Base-by-base conservation (phyloP, 2,888 invertebrate genomes). In the Alitta virens region DNA sequence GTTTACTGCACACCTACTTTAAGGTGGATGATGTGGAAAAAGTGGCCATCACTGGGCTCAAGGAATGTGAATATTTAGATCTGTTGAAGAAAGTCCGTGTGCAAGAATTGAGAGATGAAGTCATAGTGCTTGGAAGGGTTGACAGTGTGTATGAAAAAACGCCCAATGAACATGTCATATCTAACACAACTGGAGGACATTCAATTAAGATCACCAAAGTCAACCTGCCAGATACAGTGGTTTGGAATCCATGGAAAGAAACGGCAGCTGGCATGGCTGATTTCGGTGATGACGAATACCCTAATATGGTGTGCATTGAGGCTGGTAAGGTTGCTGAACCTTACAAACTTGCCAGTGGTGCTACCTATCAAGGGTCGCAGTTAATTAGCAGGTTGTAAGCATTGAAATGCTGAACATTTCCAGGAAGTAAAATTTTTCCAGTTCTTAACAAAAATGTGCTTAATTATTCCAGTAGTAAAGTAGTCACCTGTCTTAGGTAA, bases 221-320 rank as follows among this genome's bases (percentile, higher is more conserved):
- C 83, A 94, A 95, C 84, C 92, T 96, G 80, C 93, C 94, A 0
- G 95, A 95, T 78, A 94, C 94, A 81, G 96, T 96, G 69, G 88
- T 96, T 69, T 97, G 96, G 96, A 96, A 96, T 85, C 96, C 96
- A 0, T 96, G 96, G 96, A 85, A 89, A 69, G 94, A 94, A 75
- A 91, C 91, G 82, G 94, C 95, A 26, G 90, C 92, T 74, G 92
- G 92, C 80, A 92, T 95, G 85, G 86, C 89, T 1, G 96, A 96
- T 84, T 94, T 96, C 82, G 95, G 94, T n/a, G 94, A 95, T 83
- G 94, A 94, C 77, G 95, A 96, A 83, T 96, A 92, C 84, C 92
- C 92, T 12, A 92, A 92, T 82, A 95, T 97, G 95, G 87, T 96
- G 72, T 97, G 96, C 83, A 92, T 97, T 66, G 96, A 96, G 84